Conservation (phyloP, 2,888 invertebrate species). For the Stenodema calcarata region DNA sequence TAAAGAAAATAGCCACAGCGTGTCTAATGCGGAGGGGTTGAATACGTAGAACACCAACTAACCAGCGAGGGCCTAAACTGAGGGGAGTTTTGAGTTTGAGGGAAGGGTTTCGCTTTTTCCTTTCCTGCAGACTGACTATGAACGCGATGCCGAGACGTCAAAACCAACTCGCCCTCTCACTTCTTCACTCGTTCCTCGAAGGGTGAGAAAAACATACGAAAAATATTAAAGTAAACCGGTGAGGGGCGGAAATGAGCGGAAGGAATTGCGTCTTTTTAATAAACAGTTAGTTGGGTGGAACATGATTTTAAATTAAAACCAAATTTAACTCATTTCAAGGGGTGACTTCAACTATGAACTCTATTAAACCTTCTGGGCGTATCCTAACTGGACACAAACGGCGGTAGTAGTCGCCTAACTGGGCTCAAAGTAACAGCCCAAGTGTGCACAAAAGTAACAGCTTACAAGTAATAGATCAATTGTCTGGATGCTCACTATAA, state of each 20-base stretch:
- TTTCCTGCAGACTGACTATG: neutral
- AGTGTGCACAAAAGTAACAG: no score
- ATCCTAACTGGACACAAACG: no score
- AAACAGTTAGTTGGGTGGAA: no score
- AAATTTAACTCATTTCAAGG: no score
- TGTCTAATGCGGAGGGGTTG: constrained; percentile 43
- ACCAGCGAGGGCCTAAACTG: neutral
- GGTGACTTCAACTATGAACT: no score
- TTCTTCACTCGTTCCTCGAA: neutral
- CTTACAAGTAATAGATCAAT: no score
- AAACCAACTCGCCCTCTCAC: constrained; percentile 12
- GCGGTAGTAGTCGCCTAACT: no score
- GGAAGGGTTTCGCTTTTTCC: neutral
- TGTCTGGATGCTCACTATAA: no score
- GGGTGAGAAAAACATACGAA: neutral
- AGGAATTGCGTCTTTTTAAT: constrained; percentile 11
- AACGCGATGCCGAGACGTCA: constrained; percentile 29
- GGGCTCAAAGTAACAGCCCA: no score
- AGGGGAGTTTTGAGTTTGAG: neutral
- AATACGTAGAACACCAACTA: constrained; percentile 25
- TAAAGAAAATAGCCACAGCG: constrained; percentile 43
- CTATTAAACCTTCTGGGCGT: no score
- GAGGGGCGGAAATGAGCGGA: neutral
- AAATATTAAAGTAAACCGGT: neutral
- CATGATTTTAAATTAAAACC: no score